phyloP scores from a whole-genome alignment of 2,888 invertebrate genomes.

The Chrysolina americana region DNA sequence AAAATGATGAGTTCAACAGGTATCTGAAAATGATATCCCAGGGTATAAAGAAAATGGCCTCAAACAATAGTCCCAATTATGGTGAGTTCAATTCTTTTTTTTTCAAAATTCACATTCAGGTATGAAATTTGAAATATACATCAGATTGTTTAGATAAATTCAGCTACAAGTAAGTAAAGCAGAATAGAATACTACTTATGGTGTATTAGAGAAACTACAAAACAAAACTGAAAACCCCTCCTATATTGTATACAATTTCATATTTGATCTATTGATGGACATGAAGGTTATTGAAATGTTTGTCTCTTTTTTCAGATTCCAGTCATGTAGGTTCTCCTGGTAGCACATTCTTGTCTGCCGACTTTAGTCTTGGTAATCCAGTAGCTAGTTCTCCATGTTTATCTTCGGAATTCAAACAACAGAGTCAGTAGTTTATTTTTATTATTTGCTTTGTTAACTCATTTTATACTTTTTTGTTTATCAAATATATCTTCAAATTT shows the following conservation, averaged over 20 bases:
- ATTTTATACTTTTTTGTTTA: no score
- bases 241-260: no score
- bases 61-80: not conserved
- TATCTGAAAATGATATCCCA: slow-evolving; percentile 10
- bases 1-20: slow-evolving; percentile 10
- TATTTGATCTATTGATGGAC: no score
- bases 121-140: not conserved
- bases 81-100: not conserved
- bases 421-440: not conserved
- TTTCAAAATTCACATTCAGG: not conserved
- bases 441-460: not conserved
- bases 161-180: no score
- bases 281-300: no score
- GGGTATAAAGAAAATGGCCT: slow-evolving; percentile 3
- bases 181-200: no score
- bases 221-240: no score
- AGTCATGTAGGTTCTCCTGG: slow-evolving; percentile 1
- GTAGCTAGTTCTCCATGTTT: slow-evolving; percentile 10
- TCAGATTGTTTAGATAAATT: no score
- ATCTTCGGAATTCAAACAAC: not conserved
- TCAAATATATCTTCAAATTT: not conserved
- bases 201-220: no score
- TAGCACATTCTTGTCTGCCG: slow-evolving; percentile 6
- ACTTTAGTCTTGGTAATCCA: slow-evolving; percentile 16
- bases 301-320: slow-evolving; percentile 6